phyloP scores from a whole-genome alignment of 2,113 vertebrate genomes.

The Poeciliopsis turrubarensis region DNA sequence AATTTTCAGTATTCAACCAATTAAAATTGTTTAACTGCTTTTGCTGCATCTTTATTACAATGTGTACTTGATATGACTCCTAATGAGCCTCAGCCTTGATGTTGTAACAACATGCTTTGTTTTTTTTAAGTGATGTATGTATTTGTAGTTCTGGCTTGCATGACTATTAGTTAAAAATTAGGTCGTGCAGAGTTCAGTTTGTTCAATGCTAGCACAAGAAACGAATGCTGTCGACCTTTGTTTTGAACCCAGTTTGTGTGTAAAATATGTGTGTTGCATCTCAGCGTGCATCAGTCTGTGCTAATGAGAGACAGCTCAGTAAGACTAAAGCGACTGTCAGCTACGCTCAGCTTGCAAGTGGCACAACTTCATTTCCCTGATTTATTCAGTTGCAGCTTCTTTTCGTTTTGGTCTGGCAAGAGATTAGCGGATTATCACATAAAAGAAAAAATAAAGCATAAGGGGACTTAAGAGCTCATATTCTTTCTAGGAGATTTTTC shows the following conservation, averaged over 20 bases:
- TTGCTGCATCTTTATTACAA: conserved; percentile 27
- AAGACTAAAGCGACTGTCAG: conserved; percentile 40
- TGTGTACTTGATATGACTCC: conserved; percentile 33
- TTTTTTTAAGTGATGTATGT: conserved; percentile 3
- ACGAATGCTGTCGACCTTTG: conserved; percentile 17
- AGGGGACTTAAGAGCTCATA: not conserved
- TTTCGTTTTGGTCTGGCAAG: conserved; percentile 55
- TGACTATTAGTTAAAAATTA: conserved; percentile 21
- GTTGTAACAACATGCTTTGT: conserved; percentile 30
- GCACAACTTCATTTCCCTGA: conserved; percentile 56
- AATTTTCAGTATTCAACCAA: conserved; percentile 26
- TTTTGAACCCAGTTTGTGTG: conserved; percentile 52
- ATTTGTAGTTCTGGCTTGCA: conserved; percentile 19
- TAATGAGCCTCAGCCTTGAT: conserved; percentile 57
- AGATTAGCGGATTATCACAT: conserved; percentile 71
- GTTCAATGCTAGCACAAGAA: conserved; percentile 33
- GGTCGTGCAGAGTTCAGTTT: conserved; percentile 54
- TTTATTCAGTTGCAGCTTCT: conserved; percentile 35
- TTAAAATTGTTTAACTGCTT: conserved; percentile 29
- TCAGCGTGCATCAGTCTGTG: conserved; percentile 46
- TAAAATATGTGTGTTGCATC: conserved; percentile 48
- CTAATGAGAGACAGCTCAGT: conserved; percentile 64
- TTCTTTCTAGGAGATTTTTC: not conserved
- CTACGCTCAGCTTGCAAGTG: conserved; percentile 29
- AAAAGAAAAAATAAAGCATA: conserved; percentile 13